Evolutionary conservation across 2,113 vertebrate species (phyloP).

Genomic region (Mormyrus iriodes): DNA sequence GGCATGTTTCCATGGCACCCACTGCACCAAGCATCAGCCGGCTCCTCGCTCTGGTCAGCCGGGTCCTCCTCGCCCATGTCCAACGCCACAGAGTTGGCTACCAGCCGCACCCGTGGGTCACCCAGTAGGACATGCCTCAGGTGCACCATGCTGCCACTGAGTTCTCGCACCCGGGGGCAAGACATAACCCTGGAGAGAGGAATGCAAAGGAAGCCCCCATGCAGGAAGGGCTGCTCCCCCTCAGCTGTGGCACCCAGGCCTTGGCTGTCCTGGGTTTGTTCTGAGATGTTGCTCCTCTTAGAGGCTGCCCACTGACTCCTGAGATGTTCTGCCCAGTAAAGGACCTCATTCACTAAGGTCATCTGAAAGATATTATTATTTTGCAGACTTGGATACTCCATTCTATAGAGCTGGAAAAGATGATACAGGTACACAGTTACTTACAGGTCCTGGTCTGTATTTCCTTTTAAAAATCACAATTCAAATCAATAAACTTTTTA

Average conservation of each 20-base stretch:
- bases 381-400: slow-evolving; percentile 79
- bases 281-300: slow-evolving; percentile 7
- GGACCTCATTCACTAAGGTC: slow-evolving; percentile 67
- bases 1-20: background rate
- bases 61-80: slow-evolving; percentile 36
- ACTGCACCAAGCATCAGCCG: slow-evolving; percentile 14
- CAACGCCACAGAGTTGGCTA: slow-evolving; percentile 57
- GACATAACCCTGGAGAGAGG: slow-evolving; percentile 70
- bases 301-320: slow-evolving; percentile 44
- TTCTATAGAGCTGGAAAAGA: slow-evolving; percentile 66
- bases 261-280: background rate
- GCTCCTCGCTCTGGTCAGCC: slow-evolving; percentile 27
- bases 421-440: background rate
- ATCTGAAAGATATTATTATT: slow-evolving; percentile 73
- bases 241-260: slow-evolving; percentile 16
- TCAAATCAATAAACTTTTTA: background rate
- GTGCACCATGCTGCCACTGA: slow-evolving; percentile 61
- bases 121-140: slow-evolving; percentile 59
- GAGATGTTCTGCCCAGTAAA: slow-evolving; percentile 60
- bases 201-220: slow-evolving; percentile 55
- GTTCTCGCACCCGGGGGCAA: slow-evolving; percentile 58
- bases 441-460: background rate
- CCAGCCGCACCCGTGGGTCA: slow-evolving; percentile 52
- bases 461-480: background rate
- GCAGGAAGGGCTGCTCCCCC: slow-evolving; percentile 43